Conservation (phyloP, 2,888 invertebrate species). For the Parnassius apollo region DNA sequence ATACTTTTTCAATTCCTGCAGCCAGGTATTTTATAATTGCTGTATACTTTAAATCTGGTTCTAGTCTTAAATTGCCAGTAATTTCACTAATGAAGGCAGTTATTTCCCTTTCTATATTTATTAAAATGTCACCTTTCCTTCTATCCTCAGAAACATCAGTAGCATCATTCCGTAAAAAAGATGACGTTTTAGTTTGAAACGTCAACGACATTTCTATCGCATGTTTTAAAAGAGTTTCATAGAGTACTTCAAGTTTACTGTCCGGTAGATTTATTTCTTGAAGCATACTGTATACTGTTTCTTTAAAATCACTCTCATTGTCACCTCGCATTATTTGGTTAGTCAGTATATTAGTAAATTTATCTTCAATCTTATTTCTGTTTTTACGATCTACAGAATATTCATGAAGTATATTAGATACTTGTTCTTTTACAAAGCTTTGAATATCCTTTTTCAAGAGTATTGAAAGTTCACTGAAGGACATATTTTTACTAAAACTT, state of each 20-base stretch:
- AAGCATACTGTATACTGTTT: slow-evolving; percentile 11
- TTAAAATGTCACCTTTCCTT: background rate
- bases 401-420: slow-evolving; percentile 7
- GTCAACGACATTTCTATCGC: slow-evolving; percentile 10
- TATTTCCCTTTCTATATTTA: slow-evolving; percentile 14
- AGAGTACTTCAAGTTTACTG: slow-evolving; percentile 18
- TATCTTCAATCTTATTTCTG: slow-evolving; percentile 7
- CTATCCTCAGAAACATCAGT: background rate
- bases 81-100: slow-evolving; percentile 12
- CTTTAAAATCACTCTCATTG: slow-evolving; percentile 10
- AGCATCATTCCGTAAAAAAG: background rate
- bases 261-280: slow-evolving; percentile 16
- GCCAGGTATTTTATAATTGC: slow-evolving; percentile 11
- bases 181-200: slow-evolving; percentile 11
- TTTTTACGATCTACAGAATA: background rate
- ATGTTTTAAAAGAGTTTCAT: slow-evolving; percentile 8
- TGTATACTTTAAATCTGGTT: slow-evolving; percentile 3
- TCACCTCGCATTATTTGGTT: slow-evolving; percentile 18
- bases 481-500: background rate
- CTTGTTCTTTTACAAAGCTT: slow-evolving; percentile 11
- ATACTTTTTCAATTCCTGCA: slow-evolving; percentile 14
- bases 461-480: slow-evolving; percentile 3
- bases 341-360: slow-evolving; percentile 14
- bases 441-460: slow-evolving; percentile 3
- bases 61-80: background rate